Conservation (phyloP, 2,113 vertebrate species). For the Paramormyrops kingsleyae region DNA sequence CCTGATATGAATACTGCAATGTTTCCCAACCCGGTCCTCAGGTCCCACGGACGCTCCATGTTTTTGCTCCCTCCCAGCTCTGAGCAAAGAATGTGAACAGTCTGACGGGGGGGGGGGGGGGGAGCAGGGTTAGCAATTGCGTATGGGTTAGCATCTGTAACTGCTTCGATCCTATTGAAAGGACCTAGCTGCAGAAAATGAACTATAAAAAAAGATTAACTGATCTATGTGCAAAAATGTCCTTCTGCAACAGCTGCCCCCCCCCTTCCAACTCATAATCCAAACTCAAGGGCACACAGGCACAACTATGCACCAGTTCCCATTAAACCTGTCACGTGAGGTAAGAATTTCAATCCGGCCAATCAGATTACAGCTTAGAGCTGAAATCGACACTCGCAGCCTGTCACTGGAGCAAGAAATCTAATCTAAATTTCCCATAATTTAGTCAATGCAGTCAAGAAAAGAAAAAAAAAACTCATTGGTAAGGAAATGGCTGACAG, state of each 20-base stretch:
- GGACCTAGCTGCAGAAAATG: neutral
- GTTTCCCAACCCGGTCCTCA: neutral
- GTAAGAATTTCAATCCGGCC: conserved; percentile 55
- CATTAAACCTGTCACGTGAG: conserved; percentile 68
- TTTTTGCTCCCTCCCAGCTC: neutral
- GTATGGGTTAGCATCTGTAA: neutral
- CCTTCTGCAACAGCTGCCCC: neutral
- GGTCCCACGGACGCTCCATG: neutral
- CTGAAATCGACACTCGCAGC: conserved; percentile 45
- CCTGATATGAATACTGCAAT: neutral
- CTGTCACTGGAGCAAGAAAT: conserved; percentile 8
- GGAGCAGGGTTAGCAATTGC: neutral
- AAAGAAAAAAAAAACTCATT: neutral
- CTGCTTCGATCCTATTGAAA: neutral
- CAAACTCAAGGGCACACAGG: conserved; percentile 29
- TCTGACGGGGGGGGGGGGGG: neutral
- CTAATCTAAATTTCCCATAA: conserved; percentile 10
- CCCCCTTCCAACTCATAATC: neutral
- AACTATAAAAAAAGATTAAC: neutral
- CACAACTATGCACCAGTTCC: conserved; percentile 55
- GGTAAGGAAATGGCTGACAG: neutral
- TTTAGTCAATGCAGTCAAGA: neutral
- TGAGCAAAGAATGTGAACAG: neutral
- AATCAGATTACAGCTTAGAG: conserved; percentile 63
- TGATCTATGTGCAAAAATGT: neutral